A percentile compares a stretch with the other conserved stretches of the same genome.
Conservation (phyloP, 2,113 vertebrate genomes). For the Scolopax mira region DNA sequence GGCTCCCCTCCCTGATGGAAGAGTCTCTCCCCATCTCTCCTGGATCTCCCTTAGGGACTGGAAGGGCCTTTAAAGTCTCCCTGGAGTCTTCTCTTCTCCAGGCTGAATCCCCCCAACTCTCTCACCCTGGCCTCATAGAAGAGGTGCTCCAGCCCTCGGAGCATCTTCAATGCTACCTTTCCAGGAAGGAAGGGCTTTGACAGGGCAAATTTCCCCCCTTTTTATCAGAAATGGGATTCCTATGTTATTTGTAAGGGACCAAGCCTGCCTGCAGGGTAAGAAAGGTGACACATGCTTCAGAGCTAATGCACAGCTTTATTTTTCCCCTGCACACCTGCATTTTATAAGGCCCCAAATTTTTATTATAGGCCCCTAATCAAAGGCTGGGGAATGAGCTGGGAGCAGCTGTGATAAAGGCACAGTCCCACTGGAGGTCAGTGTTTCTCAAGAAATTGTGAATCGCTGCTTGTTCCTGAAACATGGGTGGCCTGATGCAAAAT, state of each 20-base stretch:
- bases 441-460: conserved; percentile 17
- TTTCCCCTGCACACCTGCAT: fast-evolving
- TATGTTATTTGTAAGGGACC: fast-evolving
- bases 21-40: background rate
- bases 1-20: no score
- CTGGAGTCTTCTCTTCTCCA: background rate
- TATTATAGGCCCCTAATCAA: background rate
- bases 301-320: fast-evolving
- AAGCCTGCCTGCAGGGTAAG: background rate
- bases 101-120: background rate
- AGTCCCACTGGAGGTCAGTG: conserved; percentile 50
- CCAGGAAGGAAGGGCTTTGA: background rate
- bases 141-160: background rate
- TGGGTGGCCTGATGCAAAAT: conserved; percentile 22
- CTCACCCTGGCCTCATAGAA: background rate
- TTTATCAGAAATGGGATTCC: background rate
- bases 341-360: fast-evolving
- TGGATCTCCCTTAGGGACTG: background rate
- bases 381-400: background rate
- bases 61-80: background rate
- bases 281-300: background rate
- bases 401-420: background rate
- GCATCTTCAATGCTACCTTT: background rate
- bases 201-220: background rate
- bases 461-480: background rate